phyloP scores from a whole-genome alignment of 2,113 vertebrate species.

The Scophthalmus maximus region DNA sequence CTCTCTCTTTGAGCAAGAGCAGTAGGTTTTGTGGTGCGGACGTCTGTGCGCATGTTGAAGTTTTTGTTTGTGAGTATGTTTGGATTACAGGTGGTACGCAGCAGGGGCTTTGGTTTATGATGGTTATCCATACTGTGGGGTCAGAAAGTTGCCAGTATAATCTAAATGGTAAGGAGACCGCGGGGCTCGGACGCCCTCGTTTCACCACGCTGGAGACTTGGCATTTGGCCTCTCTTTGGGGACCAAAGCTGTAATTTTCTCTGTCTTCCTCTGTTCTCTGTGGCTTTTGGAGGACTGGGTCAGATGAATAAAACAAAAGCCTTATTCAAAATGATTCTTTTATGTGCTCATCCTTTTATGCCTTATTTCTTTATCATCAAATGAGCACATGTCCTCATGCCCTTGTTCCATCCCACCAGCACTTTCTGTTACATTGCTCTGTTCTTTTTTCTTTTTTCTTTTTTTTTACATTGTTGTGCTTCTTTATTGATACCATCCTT shows the following conservation, averaged over 20 bases:
- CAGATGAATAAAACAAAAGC: slow-evolving; percentile 76
- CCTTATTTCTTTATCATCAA: slow-evolving; percentile 74
- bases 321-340: slow-evolving; percentile 66
- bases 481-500: slow-evolving; percentile 42
- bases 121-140: slow-evolving; percentile 71
- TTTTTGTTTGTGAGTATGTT: slow-evolving; percentile 64
- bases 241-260: slow-evolving; percentile 76
- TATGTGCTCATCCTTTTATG: slow-evolving; percentile 66
- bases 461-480: slow-evolving; percentile 28
- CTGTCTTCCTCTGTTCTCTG: slow-evolving; percentile 52
- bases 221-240: slow-evolving; percentile 74
- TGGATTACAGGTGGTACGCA: slow-evolving; percentile 67
- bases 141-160: slow-evolving; percentile 70
- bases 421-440: slow-evolving; percentile 51
- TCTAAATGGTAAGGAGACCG: slow-evolving; percentile 78
- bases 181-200: slow-evolving; percentile 67
- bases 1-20: slow-evolving; percentile 3
- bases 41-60: slow-evolving; percentile 23
- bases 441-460: slow-evolving; percentile 36
- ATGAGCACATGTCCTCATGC: slow-evolving; percentile 68
- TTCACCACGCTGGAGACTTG: slow-evolving; percentile 70
- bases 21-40: slow-evolving; percentile 16
- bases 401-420: slow-evolving; percentile 62
- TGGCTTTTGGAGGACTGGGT: slow-evolving; percentile 61
- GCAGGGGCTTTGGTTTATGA: slow-evolving; percentile 54